A percentile compares a stretch with the other conserved stretches of the same genome.
Evolutionary conservation across 2,797 vertebrate species (phyloP).

Genomic region (Aythya fuligula): DNA sequence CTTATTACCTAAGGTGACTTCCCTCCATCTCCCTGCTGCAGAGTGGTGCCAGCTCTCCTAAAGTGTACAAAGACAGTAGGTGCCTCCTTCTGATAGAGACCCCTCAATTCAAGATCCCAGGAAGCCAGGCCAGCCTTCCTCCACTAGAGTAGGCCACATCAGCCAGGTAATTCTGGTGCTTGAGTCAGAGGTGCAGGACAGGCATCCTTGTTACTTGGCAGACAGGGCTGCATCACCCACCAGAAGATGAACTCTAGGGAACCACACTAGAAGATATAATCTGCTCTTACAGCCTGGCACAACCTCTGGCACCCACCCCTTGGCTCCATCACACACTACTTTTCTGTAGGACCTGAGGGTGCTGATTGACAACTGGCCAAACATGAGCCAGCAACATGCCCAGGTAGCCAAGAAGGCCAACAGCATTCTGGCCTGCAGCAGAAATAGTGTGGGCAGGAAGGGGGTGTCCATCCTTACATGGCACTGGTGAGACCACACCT

Average conservation of each 20-base stretch:
- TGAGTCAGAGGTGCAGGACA: fast-evolving
- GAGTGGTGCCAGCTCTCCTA: background rate
- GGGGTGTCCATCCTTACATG: background rate
- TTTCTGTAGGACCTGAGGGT: background rate
- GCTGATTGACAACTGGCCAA: background rate
- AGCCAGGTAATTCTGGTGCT: background rate
- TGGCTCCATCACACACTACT: background rate
- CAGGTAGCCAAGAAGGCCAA: background rate
- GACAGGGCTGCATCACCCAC: background rate
- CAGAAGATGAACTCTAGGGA: background rate
- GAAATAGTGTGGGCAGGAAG: background rate
- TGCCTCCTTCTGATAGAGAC: too few species aligned
- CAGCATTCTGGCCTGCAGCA: background rate
- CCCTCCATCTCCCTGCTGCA: background rate
- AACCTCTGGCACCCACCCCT: background rate
- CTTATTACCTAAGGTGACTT: background rate
- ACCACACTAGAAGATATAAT: background rate
- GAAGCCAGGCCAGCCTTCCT: background rate
- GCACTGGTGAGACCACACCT: background rate
- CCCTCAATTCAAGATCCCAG: background rate
- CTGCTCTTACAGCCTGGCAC: background rate
- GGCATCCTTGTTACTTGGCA: too few species aligned
- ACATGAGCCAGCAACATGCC: background rate
- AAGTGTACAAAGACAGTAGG: background rate
- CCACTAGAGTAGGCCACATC: background rate